phyloP scores from a whole-genome alignment of 2,113 vertebrate species.

The Noturus placidus region DNA sequence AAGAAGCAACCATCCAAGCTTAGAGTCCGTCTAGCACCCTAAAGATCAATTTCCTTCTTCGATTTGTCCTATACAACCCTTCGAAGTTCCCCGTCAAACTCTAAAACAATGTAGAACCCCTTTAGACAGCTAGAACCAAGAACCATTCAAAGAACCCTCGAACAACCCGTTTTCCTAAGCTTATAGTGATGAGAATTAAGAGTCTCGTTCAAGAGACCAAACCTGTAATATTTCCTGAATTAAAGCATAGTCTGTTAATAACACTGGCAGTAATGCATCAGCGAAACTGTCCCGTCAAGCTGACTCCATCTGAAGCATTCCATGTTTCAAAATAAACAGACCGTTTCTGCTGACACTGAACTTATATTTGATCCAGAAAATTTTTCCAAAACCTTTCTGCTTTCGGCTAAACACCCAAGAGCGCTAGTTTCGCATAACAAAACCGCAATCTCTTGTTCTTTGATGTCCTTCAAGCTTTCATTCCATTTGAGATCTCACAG shows the following conservation, averaged over 20 bases:
- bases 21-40: not conserved
- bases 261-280: not conserved
- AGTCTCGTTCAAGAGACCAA: not conserved
- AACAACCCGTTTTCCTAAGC: not conserved
- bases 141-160: not conserved
- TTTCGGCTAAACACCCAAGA: slow-evolving; percentile 45
- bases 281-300: not conserved
- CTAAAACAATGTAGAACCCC: not conserved
- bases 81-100: not conserved
- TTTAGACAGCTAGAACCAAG: not conserved
- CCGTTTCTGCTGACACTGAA: slow-evolving; percentile 10
- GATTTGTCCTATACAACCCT: not conserved
- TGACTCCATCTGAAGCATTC: not conserved
- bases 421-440: slow-evolving; percentile 34
- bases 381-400: slow-evolving; percentile 6
- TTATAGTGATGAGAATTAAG: not conserved
- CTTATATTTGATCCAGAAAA: slow-evolving; percentile 31
- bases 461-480: slow-evolving; percentile 1
- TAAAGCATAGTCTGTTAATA: slow-evolving; percentile 7
- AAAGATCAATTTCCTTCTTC: not conserved
- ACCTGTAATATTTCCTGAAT: slow-evolving; percentile 8
- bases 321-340: slow-evolving; percentile 17
- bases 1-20: not conserved
- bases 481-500: slow-evolving; percentile 64
- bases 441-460: slow-evolving; percentile 55